Evolutionary conservation across 2,113 vertebrate species (phyloP).

Genomic region (Ictidomys tridecemlineatus): DNA sequence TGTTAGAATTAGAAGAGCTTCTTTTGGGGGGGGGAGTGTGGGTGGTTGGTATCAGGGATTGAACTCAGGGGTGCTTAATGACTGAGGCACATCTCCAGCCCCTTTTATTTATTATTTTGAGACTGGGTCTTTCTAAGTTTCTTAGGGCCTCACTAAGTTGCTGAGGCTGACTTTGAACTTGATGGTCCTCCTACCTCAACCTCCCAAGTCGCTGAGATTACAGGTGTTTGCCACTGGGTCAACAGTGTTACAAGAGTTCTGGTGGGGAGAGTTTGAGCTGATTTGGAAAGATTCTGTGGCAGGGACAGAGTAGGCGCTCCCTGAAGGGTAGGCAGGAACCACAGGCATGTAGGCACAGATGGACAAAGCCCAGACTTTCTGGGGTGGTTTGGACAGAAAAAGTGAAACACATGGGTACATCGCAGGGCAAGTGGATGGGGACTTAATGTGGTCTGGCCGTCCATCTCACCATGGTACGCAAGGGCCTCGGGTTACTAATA

Average conservation of each 20-base stretch:
- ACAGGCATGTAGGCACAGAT: neutral
- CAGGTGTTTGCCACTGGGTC: rapidly evolving
- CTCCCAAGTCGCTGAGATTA: no score
- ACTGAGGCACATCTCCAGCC: no score
- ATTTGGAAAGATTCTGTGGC: neutral
- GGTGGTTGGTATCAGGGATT: no score
- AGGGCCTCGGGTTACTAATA: neutral
- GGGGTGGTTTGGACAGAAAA: neutral
- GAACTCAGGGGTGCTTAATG: no score
- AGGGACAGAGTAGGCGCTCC: neutral
- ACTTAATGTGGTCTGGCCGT: neutral
- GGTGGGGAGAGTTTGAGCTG: constrained; percentile 1
- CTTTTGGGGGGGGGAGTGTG: no score
- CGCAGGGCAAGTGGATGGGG: neutral
- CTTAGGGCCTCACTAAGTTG: no score
- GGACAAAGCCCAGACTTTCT: neutral
- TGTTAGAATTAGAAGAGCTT: no score
- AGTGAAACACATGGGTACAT: neutral
- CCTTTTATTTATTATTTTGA: no score
- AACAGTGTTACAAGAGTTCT: neutral
- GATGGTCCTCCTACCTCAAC: no score
- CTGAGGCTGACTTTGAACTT: no score
- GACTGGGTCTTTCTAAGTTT: no score
- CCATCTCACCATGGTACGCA: rapidly evolving
- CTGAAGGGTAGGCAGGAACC: neutral